phyloP scores from a whole-genome alignment of 2,113 vertebrate genomes.

The Numida meleagris region DNA sequence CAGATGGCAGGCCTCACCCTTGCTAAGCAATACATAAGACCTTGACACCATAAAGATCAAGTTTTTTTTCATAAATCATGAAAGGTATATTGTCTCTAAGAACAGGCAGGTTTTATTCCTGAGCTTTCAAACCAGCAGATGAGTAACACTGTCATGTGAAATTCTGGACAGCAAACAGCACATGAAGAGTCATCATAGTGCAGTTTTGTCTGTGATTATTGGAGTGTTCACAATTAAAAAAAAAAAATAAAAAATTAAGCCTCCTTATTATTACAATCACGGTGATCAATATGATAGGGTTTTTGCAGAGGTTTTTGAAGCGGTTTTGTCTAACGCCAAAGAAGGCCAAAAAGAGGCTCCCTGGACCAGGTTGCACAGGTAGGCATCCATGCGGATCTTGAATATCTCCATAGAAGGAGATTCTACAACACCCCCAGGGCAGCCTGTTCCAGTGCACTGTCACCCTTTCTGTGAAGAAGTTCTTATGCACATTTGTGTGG shows the following conservation, averaged over 20 bases:
- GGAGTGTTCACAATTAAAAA: neutral
- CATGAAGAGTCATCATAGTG: neutral
- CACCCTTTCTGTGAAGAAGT: no score
- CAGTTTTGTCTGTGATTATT: neutral
- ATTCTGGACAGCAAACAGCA: neutral
- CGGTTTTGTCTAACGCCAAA: no score
- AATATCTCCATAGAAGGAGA: no score
- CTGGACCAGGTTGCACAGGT: no score
- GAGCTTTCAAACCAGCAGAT: neutral
- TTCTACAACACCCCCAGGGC: no score
- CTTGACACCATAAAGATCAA: conserved; percentile 1
- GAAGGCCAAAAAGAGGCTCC: no score
- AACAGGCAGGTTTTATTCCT: neutral
- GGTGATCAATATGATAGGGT: neutral
- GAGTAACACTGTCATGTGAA: neutral
- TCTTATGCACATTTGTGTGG: no score
- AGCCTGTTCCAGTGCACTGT: no score
- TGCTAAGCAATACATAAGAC: neutral
- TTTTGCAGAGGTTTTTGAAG: neutral
- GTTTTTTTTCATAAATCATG: neutral
- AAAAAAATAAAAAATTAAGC: neutral
- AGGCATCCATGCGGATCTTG: no score
- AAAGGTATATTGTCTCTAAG: neutral
- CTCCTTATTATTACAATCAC: neutral
- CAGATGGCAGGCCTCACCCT: neutral